A percentile compares a stretch with the other conserved stretches of the same genome.
Conservation (phyloP, 1,140 invertebrate species). For the Trachelipus rathkii region DNA sequence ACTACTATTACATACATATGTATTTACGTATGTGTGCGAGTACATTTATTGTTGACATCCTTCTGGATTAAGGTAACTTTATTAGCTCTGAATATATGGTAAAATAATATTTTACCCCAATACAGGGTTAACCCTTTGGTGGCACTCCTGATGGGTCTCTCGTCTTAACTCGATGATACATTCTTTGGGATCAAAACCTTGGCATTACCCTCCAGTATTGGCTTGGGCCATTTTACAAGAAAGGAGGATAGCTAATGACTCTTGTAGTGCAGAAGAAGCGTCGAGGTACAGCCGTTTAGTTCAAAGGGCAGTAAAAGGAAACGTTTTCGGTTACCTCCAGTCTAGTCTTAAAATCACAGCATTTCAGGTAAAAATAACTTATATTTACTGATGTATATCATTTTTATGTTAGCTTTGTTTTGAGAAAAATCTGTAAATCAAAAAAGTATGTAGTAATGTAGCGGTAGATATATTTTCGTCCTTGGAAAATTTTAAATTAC, state of each 20-base stretch:
- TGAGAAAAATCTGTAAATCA: no score
- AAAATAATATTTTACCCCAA: background rate
- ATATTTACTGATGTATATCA: no score
- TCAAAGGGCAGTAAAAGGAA: slow-evolving; percentile 33
- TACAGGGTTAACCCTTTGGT: background rate
- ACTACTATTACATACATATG: no score
- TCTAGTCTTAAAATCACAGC: slow-evolving; percentile 31
- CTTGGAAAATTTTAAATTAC: no score
- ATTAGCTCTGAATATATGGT: background rate
- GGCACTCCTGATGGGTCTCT: background rate
- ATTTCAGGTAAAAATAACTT: slow-evolving; percentile 29
- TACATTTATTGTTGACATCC: no score
- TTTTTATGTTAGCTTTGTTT: no score
- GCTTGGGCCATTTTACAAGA: slow-evolving; percentile 42
- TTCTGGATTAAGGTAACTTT: no score
- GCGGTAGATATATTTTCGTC: no score
- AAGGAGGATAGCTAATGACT: slow-evolving; percentile 14
- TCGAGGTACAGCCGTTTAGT: slow-evolving; percentile 17
- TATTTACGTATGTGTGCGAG: no score
- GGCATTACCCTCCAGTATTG: slow-evolving; percentile 38
- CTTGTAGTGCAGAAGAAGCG: slow-evolving; percentile 6
- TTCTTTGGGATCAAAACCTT: slow-evolving; percentile 34
- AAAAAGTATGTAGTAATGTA: no score
- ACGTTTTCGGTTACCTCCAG: slow-evolving; percentile 39
- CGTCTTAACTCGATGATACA: background rate